Percentiles rank a stretch among this genome's conserved stretches.
Evolutionary conservation across 2,113 vertebrate genomes (phyloP).

Genomic region (Galbula dea): DNA sequence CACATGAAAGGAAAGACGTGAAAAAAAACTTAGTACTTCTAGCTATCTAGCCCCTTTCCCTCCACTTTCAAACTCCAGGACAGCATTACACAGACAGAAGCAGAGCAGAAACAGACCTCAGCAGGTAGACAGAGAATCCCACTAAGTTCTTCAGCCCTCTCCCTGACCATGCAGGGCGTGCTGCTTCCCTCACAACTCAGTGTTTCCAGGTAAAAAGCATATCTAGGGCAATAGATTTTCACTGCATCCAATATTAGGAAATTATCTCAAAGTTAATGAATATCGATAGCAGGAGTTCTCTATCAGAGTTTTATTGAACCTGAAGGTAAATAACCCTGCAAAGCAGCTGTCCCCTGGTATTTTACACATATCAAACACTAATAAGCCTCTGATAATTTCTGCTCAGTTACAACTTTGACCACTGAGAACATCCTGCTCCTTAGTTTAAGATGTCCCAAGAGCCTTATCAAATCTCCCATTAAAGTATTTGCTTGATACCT

Average conservation of each 20-base stretch:
- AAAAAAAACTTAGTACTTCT: not conserved
- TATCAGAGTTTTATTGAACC: not conserved
- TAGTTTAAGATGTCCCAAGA: not conserved
- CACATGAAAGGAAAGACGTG: not conserved
- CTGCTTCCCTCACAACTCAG: not conserved
- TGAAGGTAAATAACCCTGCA: not conserved
- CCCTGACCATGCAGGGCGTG: accelerated
- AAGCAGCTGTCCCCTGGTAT: not conserved
- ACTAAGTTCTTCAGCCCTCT: accelerated
- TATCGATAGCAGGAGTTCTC: not conserved
- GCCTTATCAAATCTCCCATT: not conserved
- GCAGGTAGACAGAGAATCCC: not conserved
- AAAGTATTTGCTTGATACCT: not conserved
- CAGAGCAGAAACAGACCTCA: not conserved
- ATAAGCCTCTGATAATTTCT: not conserved
- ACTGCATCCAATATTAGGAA: not conserved
- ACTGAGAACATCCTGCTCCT: not conserved
- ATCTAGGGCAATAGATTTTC: not conserved
- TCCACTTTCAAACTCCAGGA: not conserved
- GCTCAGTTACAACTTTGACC: not conserved
- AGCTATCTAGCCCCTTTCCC: not conserved
- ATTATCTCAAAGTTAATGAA: not conserved
- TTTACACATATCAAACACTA: not conserved
- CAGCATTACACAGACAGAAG: accelerated
- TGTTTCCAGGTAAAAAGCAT: not conserved